These are phyloP conservation scores for Coleophora deauratella DNA, from an alignment of 2,888 invertebrate genomes.

Conservation along the genomic window DNA sequence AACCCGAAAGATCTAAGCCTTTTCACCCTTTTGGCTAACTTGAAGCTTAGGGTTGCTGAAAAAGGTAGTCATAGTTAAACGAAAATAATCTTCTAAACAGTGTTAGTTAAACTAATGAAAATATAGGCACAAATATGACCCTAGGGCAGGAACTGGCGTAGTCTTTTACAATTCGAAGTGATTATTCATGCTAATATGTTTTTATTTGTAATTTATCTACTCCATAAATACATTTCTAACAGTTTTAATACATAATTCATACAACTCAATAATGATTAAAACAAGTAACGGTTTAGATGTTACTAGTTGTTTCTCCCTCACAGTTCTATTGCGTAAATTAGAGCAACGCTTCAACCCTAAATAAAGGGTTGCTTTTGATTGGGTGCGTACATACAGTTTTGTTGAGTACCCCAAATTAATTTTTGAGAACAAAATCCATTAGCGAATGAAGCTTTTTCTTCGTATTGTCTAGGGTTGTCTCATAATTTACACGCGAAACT, in stretches of 20 bases:
- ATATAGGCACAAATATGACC: too few relatives aligned
- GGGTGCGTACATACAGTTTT: conserved; percentile 61
- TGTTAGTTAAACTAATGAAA: too few relatives aligned
- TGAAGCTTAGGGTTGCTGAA: conserved; percentile 29
- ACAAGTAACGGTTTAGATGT: neutral
- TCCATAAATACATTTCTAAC: too few relatives aligned
- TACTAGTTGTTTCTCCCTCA: too few relatives aligned
- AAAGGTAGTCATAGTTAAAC: neutral
- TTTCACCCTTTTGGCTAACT: conserved; percentile 46
- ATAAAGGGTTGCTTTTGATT: conserved; percentile 44
- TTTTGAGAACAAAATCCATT: conserved; percentile 72
- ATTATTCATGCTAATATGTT: too few relatives aligned
- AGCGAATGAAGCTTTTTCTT: conserved; percentile 61
- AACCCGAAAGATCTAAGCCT: conserved; percentile 52
- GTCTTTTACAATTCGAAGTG: too few relatives aligned
- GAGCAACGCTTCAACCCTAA: conserved; percentile 23
- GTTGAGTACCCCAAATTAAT: conserved; percentile 71
- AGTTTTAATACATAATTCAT: too few relatives aligned
- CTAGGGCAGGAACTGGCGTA: too few relatives aligned
- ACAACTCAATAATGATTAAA: too few relatives aligned
- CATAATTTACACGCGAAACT: conserved; percentile 68
- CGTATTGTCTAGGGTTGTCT: conserved; percentile 63
- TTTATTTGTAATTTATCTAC: too few relatives aligned
- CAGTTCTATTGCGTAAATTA: too few relatives aligned
- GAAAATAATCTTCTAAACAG: neutral